Base-by-base conservation (phyloP, 2,888 invertebrate genomes). In the Asteroscopus sphinx region DNA sequence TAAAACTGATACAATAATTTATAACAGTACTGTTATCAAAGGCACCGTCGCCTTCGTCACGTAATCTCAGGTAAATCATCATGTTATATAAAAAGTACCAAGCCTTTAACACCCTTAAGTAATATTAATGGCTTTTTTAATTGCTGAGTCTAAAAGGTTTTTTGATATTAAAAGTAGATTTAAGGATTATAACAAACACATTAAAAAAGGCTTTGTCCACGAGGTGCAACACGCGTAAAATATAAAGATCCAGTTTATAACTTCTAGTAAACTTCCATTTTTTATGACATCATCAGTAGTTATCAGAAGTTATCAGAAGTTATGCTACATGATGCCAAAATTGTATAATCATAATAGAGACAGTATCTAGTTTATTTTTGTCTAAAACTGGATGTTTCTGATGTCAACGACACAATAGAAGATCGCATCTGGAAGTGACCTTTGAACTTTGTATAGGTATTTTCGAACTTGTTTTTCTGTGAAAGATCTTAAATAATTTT, bases 381-480 rank as follows among this genome's bases (percentile, higher is more conserved):
- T 13, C 12, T 3, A 32, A 11, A 69, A 57, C 51, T 52, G 49
- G 51, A 37, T 52, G 13, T 11, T 46, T 46, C 9, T 26, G 28
- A 54, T 45, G 57, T 70, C 67, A 70, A 62, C 45, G 71, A 67
- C 71, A 39, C 51, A 13, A 30, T 16, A 16, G 26, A n/a, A 9
- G n/a, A 40, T 25, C 12, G 16, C n/a, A 16, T 37, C 16, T 17
- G 9, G 13, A 28, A 44, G 11, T 9, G 28, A 66, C 55, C 62
- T 70, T 54, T 61, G 42, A 69, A 47, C 68, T 60, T 13, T 45
- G 6, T 21, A 21, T 21, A 21, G n/a, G n/a, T n/a, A 21, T 11
- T 39, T 11, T 12, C 16, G 1, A 12, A 37, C 11, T 44, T 11
- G 13, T 11, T n/a, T 25, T n/a, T 7, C 2, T 17, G 3, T 32